Evolutionary conservation across 2,888 invertebrate genomes (phyloP).

Genomic region (Philhelius pedissequus): DNA sequence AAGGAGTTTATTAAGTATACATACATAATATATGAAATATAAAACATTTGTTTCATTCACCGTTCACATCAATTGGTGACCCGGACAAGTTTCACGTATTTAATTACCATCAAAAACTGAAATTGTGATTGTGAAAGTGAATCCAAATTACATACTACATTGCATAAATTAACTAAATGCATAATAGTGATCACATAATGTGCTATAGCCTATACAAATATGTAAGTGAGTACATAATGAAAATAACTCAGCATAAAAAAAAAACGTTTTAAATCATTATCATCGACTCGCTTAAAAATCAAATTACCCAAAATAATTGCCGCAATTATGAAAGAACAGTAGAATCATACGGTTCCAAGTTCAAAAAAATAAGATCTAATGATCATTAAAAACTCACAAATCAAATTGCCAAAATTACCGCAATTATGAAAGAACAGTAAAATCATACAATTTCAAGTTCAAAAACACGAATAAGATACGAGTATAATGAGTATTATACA

Average conservation of each 20-base stretch:
- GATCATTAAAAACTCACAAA: too few relatives aligned
- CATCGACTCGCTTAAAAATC: neutral
- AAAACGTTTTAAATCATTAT: neutral
- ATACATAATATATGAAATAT: neutral
- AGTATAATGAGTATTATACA: neutral
- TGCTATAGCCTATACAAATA: neutral
- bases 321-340: neutral
- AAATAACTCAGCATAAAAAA: neutral
- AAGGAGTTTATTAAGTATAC: too few relatives aligned
- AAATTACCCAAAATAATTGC: neutral
- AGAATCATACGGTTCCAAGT: neutral
- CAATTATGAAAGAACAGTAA: neutral
- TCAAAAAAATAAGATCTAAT: too few relatives aligned
- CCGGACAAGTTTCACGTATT: neutral
- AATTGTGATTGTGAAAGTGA: neutral
- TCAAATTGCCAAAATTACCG: neutral
- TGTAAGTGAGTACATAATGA: neutral
- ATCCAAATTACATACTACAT: neutral
- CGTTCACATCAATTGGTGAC: neutral
- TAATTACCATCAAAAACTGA: neutral
- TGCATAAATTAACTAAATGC: neutral
- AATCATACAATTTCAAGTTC: neutral
- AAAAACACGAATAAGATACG: too few relatives aligned
- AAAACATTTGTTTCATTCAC: neutral
- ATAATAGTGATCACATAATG: neutral